Base-by-base conservation (phyloP, 2,797 vertebrate species). In the Silurus aristotelis region DNA sequence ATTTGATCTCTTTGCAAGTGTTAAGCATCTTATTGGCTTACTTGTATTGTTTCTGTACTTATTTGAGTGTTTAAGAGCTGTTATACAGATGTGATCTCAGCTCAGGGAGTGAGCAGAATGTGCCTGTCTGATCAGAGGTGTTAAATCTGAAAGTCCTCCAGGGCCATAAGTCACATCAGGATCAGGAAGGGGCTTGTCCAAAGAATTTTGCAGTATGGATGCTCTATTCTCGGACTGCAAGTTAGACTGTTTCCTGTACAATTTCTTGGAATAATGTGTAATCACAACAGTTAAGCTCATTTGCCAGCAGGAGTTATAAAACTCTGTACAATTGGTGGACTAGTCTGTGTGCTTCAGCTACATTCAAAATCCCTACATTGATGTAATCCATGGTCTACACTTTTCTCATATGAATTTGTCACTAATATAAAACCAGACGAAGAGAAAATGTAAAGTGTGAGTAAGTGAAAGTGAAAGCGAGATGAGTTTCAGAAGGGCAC, bases 131-230 rank as follows among this genome's bases (percentile, higher is more conserved):
- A 81, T 56, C 6, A 22, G 25, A 46, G 72, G 78, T 58, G 76
- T 55, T 75, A 60, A 80, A 84, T 52, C 68, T 84, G 86, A 87
- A 61, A 75, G 70, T 61, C 70, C 52, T 80, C 17, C 82, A 84
- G 61, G 70, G 52, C n/a, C 10, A 14, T 56, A 75, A 83, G 55
- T 83, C 77, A 80, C n/a, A 10, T 13, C 31, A 22, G 68, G 70
- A 68, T 58, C 68, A 46, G 52, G 8, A 80, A 84, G 31, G n/a
- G 60, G 68, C 38, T 79, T 80, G 76, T 81, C 31, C 31, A 66
- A 66, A 25, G 60, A 38, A 72, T 43, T 79, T 63, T 63, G 31
- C 31, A 63, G 7, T 46, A 22, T 1, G 17, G 1, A 31, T 58
- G 27, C 22, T 73, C 48, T 55, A 20, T 55, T 73, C 46, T 8